Conservation (phyloP, 2,888 invertebrate genomes). For the Leptothorax acervorum region DNA sequence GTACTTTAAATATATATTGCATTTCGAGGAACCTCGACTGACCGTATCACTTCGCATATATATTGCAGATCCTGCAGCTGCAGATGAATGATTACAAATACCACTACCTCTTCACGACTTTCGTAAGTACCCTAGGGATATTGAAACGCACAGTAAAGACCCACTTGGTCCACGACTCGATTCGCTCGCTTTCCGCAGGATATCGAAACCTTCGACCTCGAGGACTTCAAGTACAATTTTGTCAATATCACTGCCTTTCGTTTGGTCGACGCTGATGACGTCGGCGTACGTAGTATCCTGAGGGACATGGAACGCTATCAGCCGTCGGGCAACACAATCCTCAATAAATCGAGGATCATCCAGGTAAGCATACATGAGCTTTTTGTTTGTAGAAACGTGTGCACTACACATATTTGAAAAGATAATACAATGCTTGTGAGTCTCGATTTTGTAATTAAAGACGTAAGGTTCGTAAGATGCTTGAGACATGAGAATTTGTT, state of each 20-base stretch:
- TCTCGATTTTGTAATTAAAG: slow-evolving; percentile 22
- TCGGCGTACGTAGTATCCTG: slow-evolving; percentile 89
- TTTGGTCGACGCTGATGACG: slow-evolving; percentile 90
- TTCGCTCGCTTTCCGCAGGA: slow-evolving; percentile 83
- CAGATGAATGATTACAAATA: slow-evolving; percentile 95
- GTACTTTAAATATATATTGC: slow-evolving; percentile 12
- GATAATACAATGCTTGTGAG: background rate
- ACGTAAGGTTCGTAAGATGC: background rate
- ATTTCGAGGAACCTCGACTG: slow-evolving; percentile 1
- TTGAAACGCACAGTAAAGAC: slow-evolving; percentile 26
- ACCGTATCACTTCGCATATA: slow-evolving; percentile 30
- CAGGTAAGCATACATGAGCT: slow-evolving; percentile 83
- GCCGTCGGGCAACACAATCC: slow-evolving; percentile 86
- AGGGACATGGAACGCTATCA: slow-evolving; percentile 91
- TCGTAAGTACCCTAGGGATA: slow-evolving; percentile 85
- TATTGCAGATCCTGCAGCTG: slow-evolving; percentile 90
- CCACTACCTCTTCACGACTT: slow-evolving; percentile 93
- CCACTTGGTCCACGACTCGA: slow-evolving; percentile 41
- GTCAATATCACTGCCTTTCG: slow-evolving; percentile 92
- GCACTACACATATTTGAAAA: background rate
- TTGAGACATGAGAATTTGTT: background rate
- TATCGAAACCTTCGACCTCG: slow-evolving; percentile 89
- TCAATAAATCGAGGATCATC: slow-evolving; percentile 86
- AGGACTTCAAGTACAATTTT: slow-evolving; percentile 92
- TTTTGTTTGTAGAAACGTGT: slow-evolving; percentile 17